Evolutionary conservation across 2,888 invertebrate genomes (phyloP).

Genomic region (Sipha maydis): DNA sequence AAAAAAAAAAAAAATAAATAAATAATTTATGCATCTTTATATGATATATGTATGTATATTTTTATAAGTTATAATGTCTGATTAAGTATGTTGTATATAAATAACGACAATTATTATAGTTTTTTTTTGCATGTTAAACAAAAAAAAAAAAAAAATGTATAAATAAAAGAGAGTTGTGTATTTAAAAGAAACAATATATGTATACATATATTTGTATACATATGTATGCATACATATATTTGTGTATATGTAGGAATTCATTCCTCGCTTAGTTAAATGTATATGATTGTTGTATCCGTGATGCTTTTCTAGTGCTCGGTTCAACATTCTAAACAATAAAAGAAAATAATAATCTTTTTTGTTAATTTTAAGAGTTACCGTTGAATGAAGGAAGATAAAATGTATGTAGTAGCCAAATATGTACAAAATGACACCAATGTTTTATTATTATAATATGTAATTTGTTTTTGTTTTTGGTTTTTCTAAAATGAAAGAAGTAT

Average conservation of each 20-base stretch:
- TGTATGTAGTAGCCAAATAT: conserved; percentile 61
- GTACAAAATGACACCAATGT: conserved; percentile 59
- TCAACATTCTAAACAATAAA: conserved; percentile 42
- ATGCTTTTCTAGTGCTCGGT: neutral
- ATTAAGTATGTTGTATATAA: conserved; percentile 10
- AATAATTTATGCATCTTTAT: neutral
- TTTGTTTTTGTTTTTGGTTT: neutral
- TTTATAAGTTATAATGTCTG: conserved; percentile 26
- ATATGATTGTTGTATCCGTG: conserved; percentile 18
- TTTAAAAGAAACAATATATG: neutral
- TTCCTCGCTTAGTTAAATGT: conserved; percentile 62
- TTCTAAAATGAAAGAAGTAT: neutral
- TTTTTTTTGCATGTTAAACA: conserved; percentile 8
- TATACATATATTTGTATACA: neutral
- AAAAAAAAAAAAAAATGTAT: conserved; percentile 31
- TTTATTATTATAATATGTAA: conserved; percentile 35
- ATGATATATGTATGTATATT: conserved; percentile 14
- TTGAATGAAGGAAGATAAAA: neutral
- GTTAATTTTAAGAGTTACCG: conserved; percentile 60
- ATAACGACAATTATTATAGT: neutral
- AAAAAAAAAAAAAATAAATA: conserved; percentile 1
- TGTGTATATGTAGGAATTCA: conserved; percentile 57
- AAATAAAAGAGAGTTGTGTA: conserved; percentile 36
- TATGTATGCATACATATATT: conserved; percentile 2
- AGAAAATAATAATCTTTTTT: conserved; percentile 26